These are phyloP conservation scores for Grantiella picta DNA, from an alignment of 2,113 vertebrate species.

Conservation along the genomic window DNA sequence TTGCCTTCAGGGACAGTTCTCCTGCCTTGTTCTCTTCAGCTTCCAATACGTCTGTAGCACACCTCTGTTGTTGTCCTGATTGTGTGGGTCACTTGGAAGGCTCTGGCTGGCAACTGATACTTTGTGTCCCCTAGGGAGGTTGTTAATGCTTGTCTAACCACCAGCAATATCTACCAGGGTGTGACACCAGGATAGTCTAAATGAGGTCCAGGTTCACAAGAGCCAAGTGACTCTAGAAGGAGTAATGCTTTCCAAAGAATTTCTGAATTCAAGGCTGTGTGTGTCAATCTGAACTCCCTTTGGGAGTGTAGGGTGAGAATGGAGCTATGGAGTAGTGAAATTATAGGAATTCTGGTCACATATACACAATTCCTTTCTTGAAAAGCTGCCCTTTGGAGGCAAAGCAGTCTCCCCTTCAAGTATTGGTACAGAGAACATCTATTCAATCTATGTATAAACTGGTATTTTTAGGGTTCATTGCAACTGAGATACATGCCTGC, in stretches of 20 bases:
- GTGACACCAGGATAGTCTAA: not conserved
- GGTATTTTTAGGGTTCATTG: not conserved
- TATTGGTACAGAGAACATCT: not conserved
- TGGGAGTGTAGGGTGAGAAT: not conserved
- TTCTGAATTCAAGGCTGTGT: not conserved
- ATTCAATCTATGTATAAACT: not conserved
- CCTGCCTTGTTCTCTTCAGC: not conserved
- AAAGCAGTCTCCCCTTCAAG: not conserved
- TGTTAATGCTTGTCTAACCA: not conserved
- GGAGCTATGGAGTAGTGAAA: not conserved
- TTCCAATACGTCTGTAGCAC: accelerated
- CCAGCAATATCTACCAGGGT: not conserved
- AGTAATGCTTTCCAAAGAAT: not conserved
- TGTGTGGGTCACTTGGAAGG: not conserved
- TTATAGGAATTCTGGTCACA: not conserved
- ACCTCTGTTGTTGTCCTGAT: not conserved
- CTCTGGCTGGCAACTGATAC: not conserved
- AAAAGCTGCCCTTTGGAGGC: not conserved
- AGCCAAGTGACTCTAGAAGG: not conserved
- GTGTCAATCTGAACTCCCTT: not conserved
- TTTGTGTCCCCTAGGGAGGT: not conserved
- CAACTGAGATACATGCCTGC: not conserved
- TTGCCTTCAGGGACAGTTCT: not conserved
- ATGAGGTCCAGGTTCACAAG: not conserved
- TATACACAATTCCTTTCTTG: not conserved